Evolutionary conservation across 92 coral and sea anemone genomes (phyloP).

Genomic region (Umimayanthus kanabou): DNA sequence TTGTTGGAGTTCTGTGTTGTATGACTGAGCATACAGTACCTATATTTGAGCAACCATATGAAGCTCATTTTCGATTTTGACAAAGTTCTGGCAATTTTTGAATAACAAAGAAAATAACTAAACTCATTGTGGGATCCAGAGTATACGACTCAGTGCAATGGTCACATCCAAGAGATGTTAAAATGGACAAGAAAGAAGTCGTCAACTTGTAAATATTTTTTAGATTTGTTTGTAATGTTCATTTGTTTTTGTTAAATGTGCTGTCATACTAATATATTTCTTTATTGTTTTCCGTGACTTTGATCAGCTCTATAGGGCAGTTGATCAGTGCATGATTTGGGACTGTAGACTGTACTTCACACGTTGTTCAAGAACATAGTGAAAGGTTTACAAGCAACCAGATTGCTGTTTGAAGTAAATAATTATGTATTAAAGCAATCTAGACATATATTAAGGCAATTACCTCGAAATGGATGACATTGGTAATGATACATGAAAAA

Average conservation of each 20-base stretch:
- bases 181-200: constrained; percentile 59
- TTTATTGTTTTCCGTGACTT: neutral
- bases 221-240: neutral
- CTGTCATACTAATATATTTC: neutral
- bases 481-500: too few species aligned
- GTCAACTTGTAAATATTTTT: constrained; percentile 47
- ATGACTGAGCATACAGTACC: neutral
- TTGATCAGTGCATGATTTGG: neutral
- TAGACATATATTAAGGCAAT: too few species aligned
- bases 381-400: too few species aligned
- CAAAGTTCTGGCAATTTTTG: neutral
- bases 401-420: too few species aligned
- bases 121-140: neutral
- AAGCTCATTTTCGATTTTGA: too few species aligned
- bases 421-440: too few species aligned
- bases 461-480: too few species aligned
- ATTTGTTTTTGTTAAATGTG: neutral
- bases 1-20: too few species aligned
- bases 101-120: neutral
- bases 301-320: neutral
- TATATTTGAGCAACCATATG: neutral
- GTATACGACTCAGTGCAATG: neutral
- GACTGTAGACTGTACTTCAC: neutral
- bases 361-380: too few species aligned
- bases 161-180: constrained; percentile 33